Evolutionary conservation across 2,888 invertebrate species (phyloP).

Genomic region (Morpho achilles): DNA sequence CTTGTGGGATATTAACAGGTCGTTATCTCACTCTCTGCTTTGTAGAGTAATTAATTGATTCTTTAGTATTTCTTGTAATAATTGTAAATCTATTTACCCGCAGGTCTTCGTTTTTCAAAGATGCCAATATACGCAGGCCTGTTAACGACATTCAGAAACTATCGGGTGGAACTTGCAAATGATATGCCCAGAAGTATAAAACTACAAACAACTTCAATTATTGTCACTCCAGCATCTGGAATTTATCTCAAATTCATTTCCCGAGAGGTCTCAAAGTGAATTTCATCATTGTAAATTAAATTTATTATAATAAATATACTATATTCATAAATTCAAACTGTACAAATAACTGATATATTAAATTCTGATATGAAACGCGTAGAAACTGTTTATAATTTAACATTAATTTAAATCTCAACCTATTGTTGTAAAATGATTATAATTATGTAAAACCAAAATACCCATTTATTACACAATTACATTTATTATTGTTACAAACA

Average conservation of each 20-base stretch:
- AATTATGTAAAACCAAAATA: no score
- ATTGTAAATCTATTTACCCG: neutral
- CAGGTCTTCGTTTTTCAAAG: slow-evolving; percentile 40
- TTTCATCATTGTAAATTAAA: neutral
- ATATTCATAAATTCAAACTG: neutral
- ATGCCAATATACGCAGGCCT: slow-evolving; percentile 44
- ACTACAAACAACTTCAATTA: slow-evolving; percentile 31
- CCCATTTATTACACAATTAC: no score
- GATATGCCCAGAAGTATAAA: slow-evolving; percentile 32
- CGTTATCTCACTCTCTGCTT: no score
- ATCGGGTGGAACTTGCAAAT: slow-evolving; percentile 35
- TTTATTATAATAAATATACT: neutral
- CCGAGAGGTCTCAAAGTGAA: neutral
- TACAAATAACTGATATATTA: neutral
- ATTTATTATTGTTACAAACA: no score
- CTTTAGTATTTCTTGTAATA: no score
- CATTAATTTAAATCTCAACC: no score
- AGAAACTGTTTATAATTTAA: no score
- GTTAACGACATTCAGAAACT: slow-evolving; percentile 41
- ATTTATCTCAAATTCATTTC: slow-evolving; percentile 29
- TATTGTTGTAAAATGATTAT: no score
- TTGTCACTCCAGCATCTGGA: slow-evolving; percentile 19
- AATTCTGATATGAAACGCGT: no score
- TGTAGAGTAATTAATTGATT: no score
- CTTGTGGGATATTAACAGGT: no score